Percentiles rank a stretch among this genome's conserved stretches.
Evolutionary conservation across 2,888 invertebrate genomes (phyloP).

Genomic region (Cordylochernes scorpioides): DNA sequence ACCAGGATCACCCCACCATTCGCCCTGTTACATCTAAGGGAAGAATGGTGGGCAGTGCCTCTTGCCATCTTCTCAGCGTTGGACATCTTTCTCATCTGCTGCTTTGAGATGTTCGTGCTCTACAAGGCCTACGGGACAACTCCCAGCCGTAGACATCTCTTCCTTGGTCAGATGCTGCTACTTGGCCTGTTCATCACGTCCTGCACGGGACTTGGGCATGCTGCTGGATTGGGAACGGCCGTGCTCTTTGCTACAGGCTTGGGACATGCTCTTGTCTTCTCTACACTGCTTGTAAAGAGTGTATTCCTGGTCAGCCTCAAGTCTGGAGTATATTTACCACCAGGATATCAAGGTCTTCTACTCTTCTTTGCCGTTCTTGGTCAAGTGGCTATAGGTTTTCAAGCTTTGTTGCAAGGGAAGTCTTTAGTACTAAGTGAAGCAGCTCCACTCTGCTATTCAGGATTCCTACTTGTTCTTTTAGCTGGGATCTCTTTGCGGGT

Average conservation of each 20-base stretch:
- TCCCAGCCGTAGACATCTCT: conserved; percentile 53
- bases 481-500: conserved; percentile 58
- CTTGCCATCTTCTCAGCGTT: conserved; percentile 54
- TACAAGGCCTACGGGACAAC: conserved; percentile 43
- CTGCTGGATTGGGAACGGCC: conserved; percentile 41
- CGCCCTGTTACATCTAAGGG: no score
- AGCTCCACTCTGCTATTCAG: conserved; percentile 46
- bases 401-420: conserved; percentile 22
- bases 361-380: conserved; percentile 70
- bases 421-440: conserved; percentile 18
- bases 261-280: conserved; percentile 54
- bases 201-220: conserved; percentile 50
- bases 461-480: conserved; percentile 46
- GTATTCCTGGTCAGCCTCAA: conserved; percentile 73
- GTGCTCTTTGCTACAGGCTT: no score
- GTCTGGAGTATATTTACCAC: conserved; percentile 66
- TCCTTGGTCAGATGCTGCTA: conserved; percentile 51
- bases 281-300: conserved; percentile 70
- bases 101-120: conserved; percentile 60
- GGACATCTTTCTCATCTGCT: conserved; percentile 53
- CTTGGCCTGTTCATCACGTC: conserved; percentile 51
- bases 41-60: conserved; percentile 78
- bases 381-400: conserved; percentile 29
- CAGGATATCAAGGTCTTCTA: conserved; percentile 61
- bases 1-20: no score